Conservation (phyloP, 1,140 invertebrate species). For the Zaprionus kolodkinae region DNA sequence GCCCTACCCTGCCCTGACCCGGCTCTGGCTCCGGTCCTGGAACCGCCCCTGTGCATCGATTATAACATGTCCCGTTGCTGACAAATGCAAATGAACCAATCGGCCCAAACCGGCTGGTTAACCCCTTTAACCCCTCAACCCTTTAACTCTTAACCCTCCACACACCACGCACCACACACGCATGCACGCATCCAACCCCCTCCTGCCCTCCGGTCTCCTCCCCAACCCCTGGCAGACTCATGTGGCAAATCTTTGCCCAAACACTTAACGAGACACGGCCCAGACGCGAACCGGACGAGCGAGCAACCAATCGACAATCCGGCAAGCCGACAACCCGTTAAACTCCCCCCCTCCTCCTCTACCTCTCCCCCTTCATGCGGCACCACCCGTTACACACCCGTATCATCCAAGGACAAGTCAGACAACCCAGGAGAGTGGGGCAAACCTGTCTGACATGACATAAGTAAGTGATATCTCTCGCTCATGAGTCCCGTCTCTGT, state of each 20-base stretch:
- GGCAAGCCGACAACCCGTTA: slow-evolving; percentile 18
- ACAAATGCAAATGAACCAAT: slow-evolving; percentile 74
- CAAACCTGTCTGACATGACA: slow-evolving; percentile 72
- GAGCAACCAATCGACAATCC: slow-evolving; percentile 15
- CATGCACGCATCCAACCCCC: not conserved
- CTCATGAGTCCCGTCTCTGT: slow-evolving; percentile 53
- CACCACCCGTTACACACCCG: not conserved
- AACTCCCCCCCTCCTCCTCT: not conserved
- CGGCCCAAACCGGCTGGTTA: slow-evolving; percentile 42
- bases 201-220: not conserved
- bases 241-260: slow-evolving; percentile 72
- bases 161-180: slow-evolving; percentile 9
- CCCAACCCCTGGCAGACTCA: slow-evolving; percentile 12
- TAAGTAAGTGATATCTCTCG: slow-evolving; percentile 74
- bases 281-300: slow-evolving; percentile 50
- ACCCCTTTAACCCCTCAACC: slow-evolving; percentile 49
- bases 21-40: not conserved
- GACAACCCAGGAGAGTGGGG: slow-evolving; percentile 20
- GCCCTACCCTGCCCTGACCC: not conserved
- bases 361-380: not conserved
- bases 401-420: not conserved
- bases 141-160: slow-evolving; percentile 51
- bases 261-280: slow-evolving; percentile 72
- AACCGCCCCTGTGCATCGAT: slow-evolving; percentile 18
- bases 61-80: slow-evolving; percentile 62